Conservation (phyloP, 2,888 invertebrate species). For the Ditula angustiorana region DNA sequence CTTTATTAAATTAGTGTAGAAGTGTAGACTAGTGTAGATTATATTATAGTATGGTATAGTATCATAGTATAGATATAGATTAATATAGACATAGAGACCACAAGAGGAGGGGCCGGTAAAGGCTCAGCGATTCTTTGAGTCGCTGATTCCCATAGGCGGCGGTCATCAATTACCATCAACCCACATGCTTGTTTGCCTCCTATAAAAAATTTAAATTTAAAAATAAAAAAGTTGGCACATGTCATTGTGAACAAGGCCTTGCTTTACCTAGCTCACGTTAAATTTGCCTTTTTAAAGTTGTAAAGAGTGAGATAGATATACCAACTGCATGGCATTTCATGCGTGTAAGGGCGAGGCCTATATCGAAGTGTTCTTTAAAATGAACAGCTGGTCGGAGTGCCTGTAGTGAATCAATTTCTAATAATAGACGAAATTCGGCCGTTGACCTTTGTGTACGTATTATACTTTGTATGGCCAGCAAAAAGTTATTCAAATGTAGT, state of each 20-base stretch:
- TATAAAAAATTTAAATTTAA: too few species aligned
- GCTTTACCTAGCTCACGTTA: background rate
- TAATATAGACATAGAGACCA: too few species aligned
- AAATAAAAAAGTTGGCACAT: too few species aligned
- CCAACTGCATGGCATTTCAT: background rate
- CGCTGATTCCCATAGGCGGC: too few species aligned
- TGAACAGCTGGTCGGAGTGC: slow-evolving; percentile 16
- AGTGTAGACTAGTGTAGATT: too few species aligned
- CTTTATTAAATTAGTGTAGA: too few species aligned
- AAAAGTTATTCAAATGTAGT: background rate
- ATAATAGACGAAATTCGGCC: background rate
- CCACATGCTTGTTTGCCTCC: too few species aligned
- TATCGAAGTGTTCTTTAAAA: slow-evolving; percentile 1
- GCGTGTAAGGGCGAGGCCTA: slow-evolving; percentile 27
- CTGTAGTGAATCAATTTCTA: slow-evolving; percentile 19
- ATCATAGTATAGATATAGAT: too few species aligned
- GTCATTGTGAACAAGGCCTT: background rate
- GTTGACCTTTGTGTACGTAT: slow-evolving; percentile 2
- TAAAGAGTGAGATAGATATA: slow-evolving; percentile 10
- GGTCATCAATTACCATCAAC: too few species aligned
- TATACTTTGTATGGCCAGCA: background rate
- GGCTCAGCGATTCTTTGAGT: too few species aligned
- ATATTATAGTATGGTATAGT: too few species aligned
- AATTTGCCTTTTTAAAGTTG: background rate
- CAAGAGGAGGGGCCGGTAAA: too few species aligned